Conservation (phyloP, 2,888 invertebrate species). For the Drosophila meridionalis region DNA sequence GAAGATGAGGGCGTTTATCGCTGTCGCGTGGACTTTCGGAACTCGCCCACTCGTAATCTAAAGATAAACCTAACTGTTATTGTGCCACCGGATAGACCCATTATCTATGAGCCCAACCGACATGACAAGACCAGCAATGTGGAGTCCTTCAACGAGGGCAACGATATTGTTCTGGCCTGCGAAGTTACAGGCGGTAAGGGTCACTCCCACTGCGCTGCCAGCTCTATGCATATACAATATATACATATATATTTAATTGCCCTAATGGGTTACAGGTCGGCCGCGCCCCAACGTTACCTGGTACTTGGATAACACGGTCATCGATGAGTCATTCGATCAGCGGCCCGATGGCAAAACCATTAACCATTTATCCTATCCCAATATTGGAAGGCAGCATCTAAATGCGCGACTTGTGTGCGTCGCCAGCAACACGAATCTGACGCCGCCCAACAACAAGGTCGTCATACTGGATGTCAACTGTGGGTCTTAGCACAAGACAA, state of each 20-base stretch:
- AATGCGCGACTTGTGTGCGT: constrained; percentile 94
- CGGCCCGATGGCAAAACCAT: constrained; percentile 89
- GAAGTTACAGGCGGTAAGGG: constrained; percentile 93
- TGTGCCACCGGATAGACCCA: constrained; percentile 92
- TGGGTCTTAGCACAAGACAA: constrained; percentile 86
- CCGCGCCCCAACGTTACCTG: constrained; percentile 92
- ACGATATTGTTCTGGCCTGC: constrained; percentile 92
- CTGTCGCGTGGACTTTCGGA: constrained; percentile 90
- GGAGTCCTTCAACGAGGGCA: constrained; percentile 94
- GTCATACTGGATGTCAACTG: constrained; percentile 93
- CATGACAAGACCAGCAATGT: constrained; percentile 91
- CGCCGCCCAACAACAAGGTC: constrained; percentile 91
- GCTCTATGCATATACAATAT: neutral
- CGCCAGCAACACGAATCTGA: constrained; percentile 94
- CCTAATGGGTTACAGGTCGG: constrained; percentile 86
- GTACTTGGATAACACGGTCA: constrained; percentile 93
- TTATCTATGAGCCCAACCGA: constrained; percentile 92
- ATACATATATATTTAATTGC: constrained; percentile 20
- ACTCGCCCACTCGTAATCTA: constrained; percentile 90
- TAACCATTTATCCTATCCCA: constrained; percentile 92
- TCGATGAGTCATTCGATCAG: constrained; percentile 92
- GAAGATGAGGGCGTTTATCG: constrained; percentile 90
- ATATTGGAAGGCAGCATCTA: constrained; percentile 92
- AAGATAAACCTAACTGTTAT: constrained; percentile 91
- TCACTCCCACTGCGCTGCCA: neutral